phyloP scores from a whole-genome alignment of 2,888 invertebrate species.

The Rambutsinella grinnellia region DNA sequence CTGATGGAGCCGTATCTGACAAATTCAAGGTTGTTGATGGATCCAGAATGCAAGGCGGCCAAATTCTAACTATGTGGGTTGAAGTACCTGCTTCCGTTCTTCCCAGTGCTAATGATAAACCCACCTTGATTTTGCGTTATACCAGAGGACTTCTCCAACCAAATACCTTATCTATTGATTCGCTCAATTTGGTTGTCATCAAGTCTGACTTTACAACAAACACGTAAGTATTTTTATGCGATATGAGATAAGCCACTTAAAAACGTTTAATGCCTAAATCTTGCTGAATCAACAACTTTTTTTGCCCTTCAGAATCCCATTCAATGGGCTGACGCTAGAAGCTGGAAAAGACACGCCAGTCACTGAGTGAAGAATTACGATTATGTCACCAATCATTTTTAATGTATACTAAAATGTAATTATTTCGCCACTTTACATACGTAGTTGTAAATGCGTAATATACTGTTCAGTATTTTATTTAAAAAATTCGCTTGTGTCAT shows the following conservation, averaged over 20 bases:
- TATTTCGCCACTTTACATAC: too few relatives aligned
- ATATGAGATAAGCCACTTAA: neutral
- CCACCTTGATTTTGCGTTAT: conserved; percentile 52
- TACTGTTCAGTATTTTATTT: too few relatives aligned
- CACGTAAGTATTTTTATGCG: too few relatives aligned
- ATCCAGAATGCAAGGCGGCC: conserved; percentile 54
- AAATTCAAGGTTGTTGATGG: conserved; percentile 46
- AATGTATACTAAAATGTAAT: too few relatives aligned
- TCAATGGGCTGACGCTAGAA: conserved; percentile 48
- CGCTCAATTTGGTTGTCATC: conserved; percentile 51
- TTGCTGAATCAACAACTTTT: neutral
- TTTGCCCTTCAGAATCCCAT: conserved; percentile 21
- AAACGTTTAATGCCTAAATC: neutral
- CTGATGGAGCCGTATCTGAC: conserved; percentile 54
- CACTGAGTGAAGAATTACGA: conserved; percentile 9
- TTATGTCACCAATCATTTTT: too few relatives aligned
- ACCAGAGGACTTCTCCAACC: conserved; percentile 61
- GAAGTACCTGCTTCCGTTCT: conserved; percentile 62
- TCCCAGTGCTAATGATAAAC: conserved; percentile 32
- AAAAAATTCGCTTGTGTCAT: too few relatives aligned
- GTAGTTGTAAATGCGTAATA: too few relatives aligned
- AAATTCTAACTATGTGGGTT: conserved; percentile 53
- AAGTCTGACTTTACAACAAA: conserved; percentile 52
- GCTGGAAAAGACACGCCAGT: conserved; percentile 48
- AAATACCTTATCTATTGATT: conserved; percentile 53